Evolutionary conservation across 2,113 vertebrate species (phyloP), one percentile per base, ranked within the genome.

Genomic region (Tragelaphus strepsiceros): DNA sequence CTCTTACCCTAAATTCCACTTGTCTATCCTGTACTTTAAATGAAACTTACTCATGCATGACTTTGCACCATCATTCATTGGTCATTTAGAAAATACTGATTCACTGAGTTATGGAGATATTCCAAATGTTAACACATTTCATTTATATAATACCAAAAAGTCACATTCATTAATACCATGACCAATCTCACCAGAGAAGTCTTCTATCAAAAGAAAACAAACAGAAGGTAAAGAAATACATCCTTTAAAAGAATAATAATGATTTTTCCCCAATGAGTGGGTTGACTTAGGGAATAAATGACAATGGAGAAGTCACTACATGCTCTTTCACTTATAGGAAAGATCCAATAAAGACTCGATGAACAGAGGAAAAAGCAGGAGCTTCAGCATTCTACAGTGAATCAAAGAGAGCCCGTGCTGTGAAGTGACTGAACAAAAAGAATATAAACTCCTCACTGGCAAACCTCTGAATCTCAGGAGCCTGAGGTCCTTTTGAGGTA

Each of bases 171-270:
- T 88, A 85, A 32, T 88, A 89, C 30, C 28, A 95, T 51, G 43
- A 89, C n/a, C 30, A 77, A 94, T 82, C 22, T 90, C 62, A 93
- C 74, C 43, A 88, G 39, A 96, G 95, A 95, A 91, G 46, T 59
- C 59, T 46, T 74, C 49, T 59, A 77, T 39, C 24, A 96, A 92
- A 96, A 96, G 64, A 90, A 92, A 87, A 81, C 15, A 87, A 96
- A 49, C 6, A 54, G 58, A 93, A 95, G 19, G 21, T 78, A 30
- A 74, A 88, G 7, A 83, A 97, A 92, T n/a, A 6, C 10, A 81
- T 86, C 71, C 10, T 43, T 53, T 28, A 88, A 90, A 95, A 56
- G 15, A 46, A 78, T 9, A 56, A 39, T 59, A 92, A 86, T 89
- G 56, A 92, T 59, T 90, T 22, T 74, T 62, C 28, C 90, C 80